Evolutionary conservation across 2,797 vertebrate genomes (phyloP).

Genomic region (Lemur catta): DNA sequence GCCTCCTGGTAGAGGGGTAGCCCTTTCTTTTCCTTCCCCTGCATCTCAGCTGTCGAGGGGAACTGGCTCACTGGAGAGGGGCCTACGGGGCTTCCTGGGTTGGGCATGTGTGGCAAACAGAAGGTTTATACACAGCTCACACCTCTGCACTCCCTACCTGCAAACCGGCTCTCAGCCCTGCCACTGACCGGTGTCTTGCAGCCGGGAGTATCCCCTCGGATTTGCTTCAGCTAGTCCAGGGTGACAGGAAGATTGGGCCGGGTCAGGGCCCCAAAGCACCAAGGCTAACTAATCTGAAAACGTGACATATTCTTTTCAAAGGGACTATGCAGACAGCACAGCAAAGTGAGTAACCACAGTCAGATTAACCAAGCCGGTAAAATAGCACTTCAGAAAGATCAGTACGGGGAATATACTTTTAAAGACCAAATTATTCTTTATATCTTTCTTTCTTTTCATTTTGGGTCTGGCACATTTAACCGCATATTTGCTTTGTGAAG

Average conservation of each 20-base stretch:
- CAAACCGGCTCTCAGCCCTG: too few relatives aligned
- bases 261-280: not conserved
- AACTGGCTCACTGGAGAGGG: not conserved
- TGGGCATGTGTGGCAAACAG: not conserved
- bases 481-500: not conserved
- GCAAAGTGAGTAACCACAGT: not conserved
- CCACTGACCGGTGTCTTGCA: rapidly evolving
- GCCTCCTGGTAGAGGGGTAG: not conserved
- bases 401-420: not conserved
- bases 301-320: not conserved
- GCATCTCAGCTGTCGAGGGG: not conserved
- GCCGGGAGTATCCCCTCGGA: not conserved
- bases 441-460: not conserved
- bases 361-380: not conserved
- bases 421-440: not conserved
- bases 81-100: too few relatives aligned
- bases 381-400: not conserved
- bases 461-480: not conserved
- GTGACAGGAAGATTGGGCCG: not conserved
- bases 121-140: not conserved
- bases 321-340: not conserved
- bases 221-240: not conserved
- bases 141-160: not conserved
- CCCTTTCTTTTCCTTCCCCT: not conserved
- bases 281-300: not conserved